Conservation (phyloP, 2,113 vertebrate species). For the Etia nguti region DNA sequence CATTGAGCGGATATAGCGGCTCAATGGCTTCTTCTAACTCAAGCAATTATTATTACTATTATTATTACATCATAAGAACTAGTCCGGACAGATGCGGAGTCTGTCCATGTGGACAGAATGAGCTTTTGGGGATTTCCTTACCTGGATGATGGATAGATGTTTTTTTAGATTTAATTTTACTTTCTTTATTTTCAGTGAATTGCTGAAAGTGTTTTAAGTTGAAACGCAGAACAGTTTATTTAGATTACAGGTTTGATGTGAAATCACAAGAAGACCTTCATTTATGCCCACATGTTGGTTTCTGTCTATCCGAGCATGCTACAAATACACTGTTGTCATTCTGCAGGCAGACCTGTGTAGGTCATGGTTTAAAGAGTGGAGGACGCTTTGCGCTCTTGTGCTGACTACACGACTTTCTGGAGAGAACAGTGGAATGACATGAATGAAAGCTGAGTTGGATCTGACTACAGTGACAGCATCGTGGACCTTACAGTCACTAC, state of each 20-base stretch:
- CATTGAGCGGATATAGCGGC: background rate
- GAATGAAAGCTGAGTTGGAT: background rate
- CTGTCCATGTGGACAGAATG: accelerated
- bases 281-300: background rate
- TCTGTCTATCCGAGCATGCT: background rate
- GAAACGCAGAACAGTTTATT: background rate
- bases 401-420: background rate
- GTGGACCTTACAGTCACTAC: background rate
- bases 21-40: background rate
- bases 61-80: background rate
- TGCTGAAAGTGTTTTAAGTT: background rate
- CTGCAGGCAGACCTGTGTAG: background rate
- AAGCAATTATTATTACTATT: no score
- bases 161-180: background rate
- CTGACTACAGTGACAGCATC: background rate
- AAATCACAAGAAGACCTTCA: background rate
- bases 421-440: background rate
- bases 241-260: background rate
- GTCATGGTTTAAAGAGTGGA: background rate
- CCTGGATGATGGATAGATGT: background rate
- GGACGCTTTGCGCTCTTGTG: background rate
- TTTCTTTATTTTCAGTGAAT: background rate
- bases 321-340: no score
- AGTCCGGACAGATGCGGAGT: no score
- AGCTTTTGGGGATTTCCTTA: background rate